Evolutionary conservation across 2,797 vertebrate genomes (phyloP).

Genomic region (Trichosurus vulpecula): DNA sequence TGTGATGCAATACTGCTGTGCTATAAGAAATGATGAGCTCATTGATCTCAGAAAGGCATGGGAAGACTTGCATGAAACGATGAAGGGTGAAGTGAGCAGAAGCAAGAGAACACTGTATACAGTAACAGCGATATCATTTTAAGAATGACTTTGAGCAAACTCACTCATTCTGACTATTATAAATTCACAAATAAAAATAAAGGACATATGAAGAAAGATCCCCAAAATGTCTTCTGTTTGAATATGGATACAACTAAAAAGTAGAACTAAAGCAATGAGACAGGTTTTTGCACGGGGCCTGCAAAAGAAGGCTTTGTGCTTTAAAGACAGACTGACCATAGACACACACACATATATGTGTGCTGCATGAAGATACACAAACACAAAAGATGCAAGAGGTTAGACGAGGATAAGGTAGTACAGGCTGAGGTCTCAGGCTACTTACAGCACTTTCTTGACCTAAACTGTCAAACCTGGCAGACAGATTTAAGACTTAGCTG

Average conservation of each 20-base stretch:
- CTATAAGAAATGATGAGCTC: not conserved
- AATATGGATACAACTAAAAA: not conserved
- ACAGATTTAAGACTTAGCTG: not conserved
- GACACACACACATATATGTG: not conserved
- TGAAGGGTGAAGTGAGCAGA: not conserved
- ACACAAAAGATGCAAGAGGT: not conserved
- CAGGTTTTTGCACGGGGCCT: not conserved
- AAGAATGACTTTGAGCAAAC: not conserved
- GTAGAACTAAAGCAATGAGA: not conserved
- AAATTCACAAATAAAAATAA: not conserved
- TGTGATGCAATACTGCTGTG: not conserved
- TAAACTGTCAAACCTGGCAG: not conserved
- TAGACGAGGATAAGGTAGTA: not conserved
- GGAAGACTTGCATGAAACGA: not conserved
- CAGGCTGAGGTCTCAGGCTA: not conserved
- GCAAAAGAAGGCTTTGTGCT: not conserved
- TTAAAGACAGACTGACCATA: not conserved
- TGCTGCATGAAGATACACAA: not conserved
- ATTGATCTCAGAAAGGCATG: not conserved
- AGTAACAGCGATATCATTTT: not conserved
- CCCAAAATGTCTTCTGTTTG: not conserved
- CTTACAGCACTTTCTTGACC: conserved; percentile 38
- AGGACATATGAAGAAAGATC: not conserved
- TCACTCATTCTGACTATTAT: not conserved
- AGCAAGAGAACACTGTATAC: not conserved